A percentile compares a stretch with the other conserved stretches of the same genome.
Conservation (phyloP, 2,113 vertebrate genomes). For the Indri indri region DNA sequence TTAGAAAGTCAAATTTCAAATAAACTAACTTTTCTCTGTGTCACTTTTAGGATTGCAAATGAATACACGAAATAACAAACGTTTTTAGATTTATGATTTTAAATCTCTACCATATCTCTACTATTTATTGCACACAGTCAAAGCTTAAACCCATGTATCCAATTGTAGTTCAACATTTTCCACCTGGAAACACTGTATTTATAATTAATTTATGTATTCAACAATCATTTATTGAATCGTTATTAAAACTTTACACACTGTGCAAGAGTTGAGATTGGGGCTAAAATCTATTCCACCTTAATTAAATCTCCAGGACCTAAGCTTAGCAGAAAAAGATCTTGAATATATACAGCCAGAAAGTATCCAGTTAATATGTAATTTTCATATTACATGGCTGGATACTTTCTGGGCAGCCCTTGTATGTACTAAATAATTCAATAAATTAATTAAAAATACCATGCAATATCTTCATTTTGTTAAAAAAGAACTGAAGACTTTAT, state of each 20-base stretch:
- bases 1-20: constrained; percentile 64
- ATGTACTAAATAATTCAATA: not conserved
- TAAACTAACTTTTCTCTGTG: constrained; percentile 6
- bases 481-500: not conserved
- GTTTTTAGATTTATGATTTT: not conserved
- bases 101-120: not conserved
- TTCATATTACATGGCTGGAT: no score
- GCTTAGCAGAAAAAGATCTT: not conserved
- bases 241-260: not conserved
- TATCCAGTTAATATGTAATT: no score
- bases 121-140: not conserved
- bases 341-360: not conserved
- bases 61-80: constrained; percentile 3
- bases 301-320: not conserved
- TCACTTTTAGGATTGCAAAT: constrained; percentile 21
- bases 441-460: not conserved
- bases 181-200: not conserved
- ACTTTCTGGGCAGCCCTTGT: no score
- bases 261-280: not conserved
- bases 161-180: not conserved
- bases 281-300: not conserved
- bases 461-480: not conserved
- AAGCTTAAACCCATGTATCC: not conserved
- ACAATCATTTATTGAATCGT: not conserved
- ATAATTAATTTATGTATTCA: not conserved